Conservation (phyloP, 2,888 invertebrate genomes). For the Ephialtes manifestator region DNA sequence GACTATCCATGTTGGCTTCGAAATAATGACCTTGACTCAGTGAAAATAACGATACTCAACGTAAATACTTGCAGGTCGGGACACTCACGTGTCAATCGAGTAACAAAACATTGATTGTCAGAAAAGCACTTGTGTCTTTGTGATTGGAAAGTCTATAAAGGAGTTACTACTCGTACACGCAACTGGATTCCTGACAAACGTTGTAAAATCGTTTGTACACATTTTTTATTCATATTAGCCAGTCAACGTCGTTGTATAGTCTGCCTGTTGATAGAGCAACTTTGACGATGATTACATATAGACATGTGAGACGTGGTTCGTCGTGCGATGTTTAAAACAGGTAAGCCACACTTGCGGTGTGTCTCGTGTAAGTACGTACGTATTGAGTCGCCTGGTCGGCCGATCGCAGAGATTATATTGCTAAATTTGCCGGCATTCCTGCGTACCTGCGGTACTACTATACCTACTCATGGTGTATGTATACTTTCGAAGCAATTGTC, state of each 20-base stretch:
- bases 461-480: not conserved
- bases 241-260: not conserved
- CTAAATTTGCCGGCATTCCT: slow-evolving; percentile 62
- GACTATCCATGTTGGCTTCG: not conserved
- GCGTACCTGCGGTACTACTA: slow-evolving; percentile 27
- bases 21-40: not conserved
- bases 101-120: not conserved
- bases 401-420: slow-evolving; percentile 45
- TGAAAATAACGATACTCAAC: not conserved
- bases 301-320: not conserved
- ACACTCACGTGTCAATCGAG: not conserved
- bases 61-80: not conserved
- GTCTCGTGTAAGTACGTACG: not conserved
- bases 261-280: not conserved
- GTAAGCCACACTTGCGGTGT: not conserved
- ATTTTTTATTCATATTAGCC: slow-evolving; percentile 1
- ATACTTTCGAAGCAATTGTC: slow-evolving; percentile 57
- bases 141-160: not conserved
- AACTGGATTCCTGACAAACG: not conserved
- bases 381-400: slow-evolving; percentile 9
- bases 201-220: not conserved
- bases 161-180: not conserved
- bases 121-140: not conserved
- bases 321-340: not conserved
- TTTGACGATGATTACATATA: slow-evolving; percentile 3